A percentile compares a stretch with the other conserved stretches of the same genome.
These are phyloP conservation scores for Adelognathus sp. DNA, from an alignment of 2,888 invertebrate species.

Conservation along the genomic window DNA sequence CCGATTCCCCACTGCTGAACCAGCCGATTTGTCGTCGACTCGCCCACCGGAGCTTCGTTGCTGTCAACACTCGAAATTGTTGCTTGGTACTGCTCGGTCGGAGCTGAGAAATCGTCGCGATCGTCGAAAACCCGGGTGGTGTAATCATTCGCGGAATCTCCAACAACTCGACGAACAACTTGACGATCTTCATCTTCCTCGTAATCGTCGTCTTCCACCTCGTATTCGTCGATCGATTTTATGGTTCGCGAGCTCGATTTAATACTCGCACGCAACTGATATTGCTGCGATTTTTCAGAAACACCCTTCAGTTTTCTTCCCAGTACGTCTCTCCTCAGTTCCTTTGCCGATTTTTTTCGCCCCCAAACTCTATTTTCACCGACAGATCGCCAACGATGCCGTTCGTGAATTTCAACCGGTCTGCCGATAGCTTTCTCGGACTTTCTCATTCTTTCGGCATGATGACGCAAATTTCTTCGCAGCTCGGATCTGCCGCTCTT, in stretches of 20 bases:
- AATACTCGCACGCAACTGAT: neutral
- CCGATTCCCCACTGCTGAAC: conserved; percentile 1
- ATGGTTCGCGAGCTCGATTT: conserved; percentile 46
- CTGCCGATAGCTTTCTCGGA: conserved; percentile 37
- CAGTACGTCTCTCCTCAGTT: conserved; percentile 43
- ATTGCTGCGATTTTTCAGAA: neutral
- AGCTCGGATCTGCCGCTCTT: conserved; percentile 24
- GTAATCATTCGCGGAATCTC: neutral
- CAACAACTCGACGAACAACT: neutral
- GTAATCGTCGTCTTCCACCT: conserved; percentile 29
- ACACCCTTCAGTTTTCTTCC: conserved; percentile 31
- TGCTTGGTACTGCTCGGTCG: conserved; percentile 31
- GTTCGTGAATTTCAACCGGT: conserved; percentile 19
- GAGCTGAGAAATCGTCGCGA: conserved; percentile 13
- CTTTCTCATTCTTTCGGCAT: neutral
- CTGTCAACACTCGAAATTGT: neutral
- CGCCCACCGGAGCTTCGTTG: neutral
- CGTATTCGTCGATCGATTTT: conserved; percentile 46
- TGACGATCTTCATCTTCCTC: conserved; percentile 15
- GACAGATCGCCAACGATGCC: conserved; percentile 22
- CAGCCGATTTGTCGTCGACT: neutral
- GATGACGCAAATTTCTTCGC: neutral
- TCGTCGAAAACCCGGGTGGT: neutral
- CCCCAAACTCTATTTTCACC: neutral
- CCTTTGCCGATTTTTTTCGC: neutral